Evolutionary conservation across 2,113 vertebrate species (phyloP).

Genomic region (Pao palembangensis): DNA sequence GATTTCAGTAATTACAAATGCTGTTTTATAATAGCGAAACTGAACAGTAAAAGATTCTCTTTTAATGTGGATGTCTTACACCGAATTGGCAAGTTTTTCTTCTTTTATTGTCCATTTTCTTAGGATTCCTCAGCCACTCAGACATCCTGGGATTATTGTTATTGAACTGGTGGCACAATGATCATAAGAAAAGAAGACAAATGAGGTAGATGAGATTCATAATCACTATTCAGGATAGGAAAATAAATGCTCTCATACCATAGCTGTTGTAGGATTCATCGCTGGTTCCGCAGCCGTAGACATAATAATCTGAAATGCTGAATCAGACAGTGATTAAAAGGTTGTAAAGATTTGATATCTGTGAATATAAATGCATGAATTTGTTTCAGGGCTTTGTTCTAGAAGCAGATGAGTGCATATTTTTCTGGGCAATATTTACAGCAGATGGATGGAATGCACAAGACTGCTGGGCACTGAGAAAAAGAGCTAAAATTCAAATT

Average conservation of each 20-base stretch:
- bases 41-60: too few species aligned
- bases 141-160: neutral
- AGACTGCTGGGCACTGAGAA: neutral
- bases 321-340: slow-evolving; percentile 59
- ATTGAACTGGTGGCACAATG: neutral
- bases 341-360: neutral
- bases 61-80: too few species aligned
- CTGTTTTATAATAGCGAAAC: too few species aligned
- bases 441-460: slow-evolving; percentile 1
- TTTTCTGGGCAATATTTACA: slow-evolving; percentile 17
- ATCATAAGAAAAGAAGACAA: too few species aligned
- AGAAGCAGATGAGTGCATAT: slow-evolving; percentile 16
- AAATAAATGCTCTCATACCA: slow-evolving; percentile 77
- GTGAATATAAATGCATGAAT: too few species aligned
- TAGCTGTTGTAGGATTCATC: slow-evolving; percentile 94
- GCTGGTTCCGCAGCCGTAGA: slow-evolving; percentile 86
- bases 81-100: too few species aligned
- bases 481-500: too few species aligned
- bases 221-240: neutral
- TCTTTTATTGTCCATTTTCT: neutral
- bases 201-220: too few species aligned
- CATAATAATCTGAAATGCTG: slow-evolving; percentile 94
- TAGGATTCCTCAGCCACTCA: neutral
- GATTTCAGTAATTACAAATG: too few species aligned
- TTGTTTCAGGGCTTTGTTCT: slow-evolving; percentile 1